These are phyloP conservation scores for Pissodes strobi DNA, from an alignment of 1,140 invertebrate species.

Conservation along the genomic window DNA sequence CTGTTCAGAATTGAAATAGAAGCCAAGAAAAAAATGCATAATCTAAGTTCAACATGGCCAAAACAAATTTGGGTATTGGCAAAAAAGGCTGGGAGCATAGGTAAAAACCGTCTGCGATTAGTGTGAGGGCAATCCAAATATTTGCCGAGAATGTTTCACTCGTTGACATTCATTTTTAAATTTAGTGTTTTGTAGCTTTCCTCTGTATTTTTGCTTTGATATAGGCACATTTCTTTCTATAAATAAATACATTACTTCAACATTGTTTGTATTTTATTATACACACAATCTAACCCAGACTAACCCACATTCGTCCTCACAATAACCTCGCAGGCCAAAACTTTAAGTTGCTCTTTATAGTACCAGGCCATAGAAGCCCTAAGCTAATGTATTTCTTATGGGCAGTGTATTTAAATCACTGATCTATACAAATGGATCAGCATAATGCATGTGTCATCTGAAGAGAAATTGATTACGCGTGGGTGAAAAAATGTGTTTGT, in stretches of 20 bases:
- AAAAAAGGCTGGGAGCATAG: too few relatives aligned
- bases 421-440: too few relatives aligned
- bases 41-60: too few relatives aligned
- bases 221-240: not conserved
- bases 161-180: not conserved
- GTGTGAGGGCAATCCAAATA: not conserved
- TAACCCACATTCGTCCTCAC: too few relatives aligned
- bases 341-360: not conserved
- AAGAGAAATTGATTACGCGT: too few relatives aligned
- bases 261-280: not conserved
- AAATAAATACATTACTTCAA: not conserved
- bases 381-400: not conserved
- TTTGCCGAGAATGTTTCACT: not conserved
- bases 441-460: too few relatives aligned
- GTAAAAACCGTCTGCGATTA: not conserved
- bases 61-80: too few relatives aligned
- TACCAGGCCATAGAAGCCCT: too few relatives aligned
- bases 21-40: too few relatives aligned
- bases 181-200: not conserved
- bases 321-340: not conserved
- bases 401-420: too few relatives aligned
- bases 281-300: not conserved
- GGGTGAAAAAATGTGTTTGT: too few relatives aligned
- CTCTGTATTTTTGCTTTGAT: not conserved
- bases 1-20: too few relatives aligned